Evolutionary conservation across 2,888 invertebrate species (phyloP).

Genomic region (Zaprionus obscuricornis): DNA sequence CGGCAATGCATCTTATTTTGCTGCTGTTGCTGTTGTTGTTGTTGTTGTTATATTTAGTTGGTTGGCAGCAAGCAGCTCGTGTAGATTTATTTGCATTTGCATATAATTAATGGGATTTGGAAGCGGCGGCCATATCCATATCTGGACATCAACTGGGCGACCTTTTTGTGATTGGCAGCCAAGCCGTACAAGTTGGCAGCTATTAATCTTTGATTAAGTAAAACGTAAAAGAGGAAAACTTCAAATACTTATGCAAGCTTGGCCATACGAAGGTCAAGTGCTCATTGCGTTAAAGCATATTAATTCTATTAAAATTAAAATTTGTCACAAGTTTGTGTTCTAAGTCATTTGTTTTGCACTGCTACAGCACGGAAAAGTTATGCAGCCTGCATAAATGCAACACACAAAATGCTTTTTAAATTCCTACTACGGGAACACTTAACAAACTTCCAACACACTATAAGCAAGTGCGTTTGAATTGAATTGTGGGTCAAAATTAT

Average conservation of each 20-base stretch:
- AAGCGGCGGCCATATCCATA: conserved; percentile 46
- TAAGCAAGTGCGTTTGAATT: no score
- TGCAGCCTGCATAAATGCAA: no score
- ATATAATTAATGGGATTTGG: conserved; percentile 67
- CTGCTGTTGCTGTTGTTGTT: conserved; percentile 25
- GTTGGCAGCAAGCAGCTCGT: conserved; percentile 33
- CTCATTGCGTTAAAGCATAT: no score
- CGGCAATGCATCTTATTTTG: conserved; percentile 59
- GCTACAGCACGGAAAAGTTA: no score
- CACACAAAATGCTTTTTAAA: no score
- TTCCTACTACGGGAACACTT: no score
- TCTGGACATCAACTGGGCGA: conserved; percentile 70
- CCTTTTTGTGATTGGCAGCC: conserved; percentile 75
- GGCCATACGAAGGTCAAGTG: no score
- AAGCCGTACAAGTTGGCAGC: conserved; percentile 58
- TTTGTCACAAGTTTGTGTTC: conserved; percentile 50
- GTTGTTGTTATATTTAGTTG: conserved; percentile 13
- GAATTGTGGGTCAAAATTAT: no score
- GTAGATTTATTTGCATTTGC: conserved; percentile 71
- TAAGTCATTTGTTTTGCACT: conserved; percentile 30
- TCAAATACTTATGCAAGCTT: conserved; percentile 17
- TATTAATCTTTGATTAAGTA: conserved; percentile 60
- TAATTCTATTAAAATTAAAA: no score
- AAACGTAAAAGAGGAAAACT: conserved; percentile 1
- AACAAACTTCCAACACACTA: no score